Base-by-base conservation (phyloP, 2,888 invertebrate species). In the Empis stercorea region DNA sequence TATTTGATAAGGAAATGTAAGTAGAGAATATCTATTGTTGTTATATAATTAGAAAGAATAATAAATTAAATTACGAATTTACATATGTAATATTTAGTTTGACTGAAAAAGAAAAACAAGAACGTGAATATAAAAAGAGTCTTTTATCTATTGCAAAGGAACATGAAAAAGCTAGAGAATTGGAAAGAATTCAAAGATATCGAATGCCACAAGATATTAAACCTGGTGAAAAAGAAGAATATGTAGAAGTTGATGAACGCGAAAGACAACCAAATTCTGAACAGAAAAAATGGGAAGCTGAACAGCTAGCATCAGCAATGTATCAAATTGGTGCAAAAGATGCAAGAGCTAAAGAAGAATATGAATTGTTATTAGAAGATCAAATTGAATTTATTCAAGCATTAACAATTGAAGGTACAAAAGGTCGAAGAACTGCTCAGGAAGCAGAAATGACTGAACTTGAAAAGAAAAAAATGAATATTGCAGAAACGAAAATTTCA, bases 361-460 rank as follows among this genome's bases (percentile, higher is more conserved):
- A 97, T 72, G 95, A 97, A 52, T 73, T 95, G 30, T 71, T 97
- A 30, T 70, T 99, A 55, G 95, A 96, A 64, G 96, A 97, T 67
- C 91, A 96, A 69, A 95, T 99, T 59, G 94, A 97, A 63, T 99
- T 99, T 65, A 88, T 99, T 52, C 93, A 97, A 69, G 86, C 87
- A 0, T 66, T 89, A 1, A 83, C 82, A 56, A 73, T 89, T 64
- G 85, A 87, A 52, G 91, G 88, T 9, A 78, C 76, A 30, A 74
- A 73, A 66, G 61, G 61, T 3, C 71, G 71, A 51, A 46, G 34
- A 2, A 56, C 51, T 2, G 75, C 71, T 60, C 73, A 77, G 55
- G 75, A 80, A 57, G 71, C 75, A 6, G 73, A 79, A 60, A 62
- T 84, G 46, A 78, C 81, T 15, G 85, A 79, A 59, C 61, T 74